These are phyloP conservation scores for Heliconius ismenius DNA, from an alignment of 2,888 invertebrate genomes.

Conservation along the genomic window DNA sequence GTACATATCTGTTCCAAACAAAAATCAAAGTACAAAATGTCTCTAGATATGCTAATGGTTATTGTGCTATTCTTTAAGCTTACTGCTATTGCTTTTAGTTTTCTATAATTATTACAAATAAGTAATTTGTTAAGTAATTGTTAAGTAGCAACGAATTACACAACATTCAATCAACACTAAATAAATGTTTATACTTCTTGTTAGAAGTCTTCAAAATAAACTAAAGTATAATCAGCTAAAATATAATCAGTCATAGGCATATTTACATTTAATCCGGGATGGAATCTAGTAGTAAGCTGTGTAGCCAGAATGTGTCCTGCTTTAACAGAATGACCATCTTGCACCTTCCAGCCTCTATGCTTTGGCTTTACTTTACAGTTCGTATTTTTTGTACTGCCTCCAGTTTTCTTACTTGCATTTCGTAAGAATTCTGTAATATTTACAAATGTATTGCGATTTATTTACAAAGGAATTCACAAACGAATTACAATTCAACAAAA, in stretches of 20 bases:
- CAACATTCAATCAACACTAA: too few relatives aligned
- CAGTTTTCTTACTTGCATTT: slow-evolving; percentile 88
- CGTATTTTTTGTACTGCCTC: slow-evolving; percentile 86
- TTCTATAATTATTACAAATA: too few relatives aligned
- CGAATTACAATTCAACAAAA: neutral
- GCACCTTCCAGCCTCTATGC: slow-evolving; percentile 89
- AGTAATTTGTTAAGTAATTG: too few relatives aligned
- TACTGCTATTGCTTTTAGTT: too few relatives aligned
- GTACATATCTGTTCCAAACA: too few relatives aligned
- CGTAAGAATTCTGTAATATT: slow-evolving; percentile 70
- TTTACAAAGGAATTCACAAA: too few relatives aligned
- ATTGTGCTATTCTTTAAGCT: too few relatives aligned
- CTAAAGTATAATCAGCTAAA: too few relatives aligned
- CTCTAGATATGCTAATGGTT: too few relatives aligned
- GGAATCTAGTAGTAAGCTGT: slow-evolving; percentile 87
- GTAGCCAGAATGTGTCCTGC: slow-evolving; percentile 86
- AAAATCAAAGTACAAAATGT: too few relatives aligned
- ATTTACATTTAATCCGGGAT: slow-evolving; percentile 78
- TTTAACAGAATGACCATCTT: slow-evolving; percentile 85
- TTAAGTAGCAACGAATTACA: too few relatives aligned
- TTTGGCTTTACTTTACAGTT: slow-evolving; percentile 86
- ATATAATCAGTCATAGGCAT: neutral
- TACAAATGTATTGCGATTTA: neutral
- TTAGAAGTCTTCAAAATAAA: neutral
- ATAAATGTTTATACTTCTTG: too few relatives aligned